Evolutionary conservation across 1,140 invertebrate genomes (phyloP).

Genomic region (Teleogryllus occipitalis): DNA sequence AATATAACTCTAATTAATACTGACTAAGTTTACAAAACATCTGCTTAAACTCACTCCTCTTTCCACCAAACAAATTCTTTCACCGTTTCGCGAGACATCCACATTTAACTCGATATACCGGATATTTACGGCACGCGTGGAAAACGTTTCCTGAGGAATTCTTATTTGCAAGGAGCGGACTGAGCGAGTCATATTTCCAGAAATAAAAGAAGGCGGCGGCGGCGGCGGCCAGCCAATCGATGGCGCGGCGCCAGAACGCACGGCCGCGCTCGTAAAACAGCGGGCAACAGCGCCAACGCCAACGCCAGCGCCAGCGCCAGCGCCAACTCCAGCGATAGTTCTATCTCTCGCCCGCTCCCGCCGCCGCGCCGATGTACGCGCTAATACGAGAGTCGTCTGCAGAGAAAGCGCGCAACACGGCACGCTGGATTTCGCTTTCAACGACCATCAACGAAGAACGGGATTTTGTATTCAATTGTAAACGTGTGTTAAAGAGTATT

Average conservation of each 20-base stretch:
- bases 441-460: no score
- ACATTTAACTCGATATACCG: not conserved
- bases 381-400: no score
- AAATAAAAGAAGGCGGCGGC: not conserved
- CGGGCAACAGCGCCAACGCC: not conserved
- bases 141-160: not conserved
- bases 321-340: not conserved
- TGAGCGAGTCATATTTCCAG: not conserved
- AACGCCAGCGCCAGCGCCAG: not conserved
- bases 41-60: no score
- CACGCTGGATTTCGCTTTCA: no score
- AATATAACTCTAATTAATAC: no score
- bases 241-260: not conserved
- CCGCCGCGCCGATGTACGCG: no score
- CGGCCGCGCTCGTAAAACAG: not conserved
- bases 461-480: no score
- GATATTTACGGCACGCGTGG: not conserved
- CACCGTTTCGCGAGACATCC: not conserved
- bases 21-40: no score
- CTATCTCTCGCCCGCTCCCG: no score
- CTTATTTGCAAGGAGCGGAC: not conserved
- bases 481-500: no score
- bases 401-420: no score
- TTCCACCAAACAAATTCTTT: no score
- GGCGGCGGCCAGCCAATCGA: not conserved